Percentiles rank a stretch among this genome's conserved stretches.
These are phyloP conservation scores for Atherix ibis DNA, from an alignment of 2,888 invertebrate genomes.

Conservation along the genomic window DNA sequence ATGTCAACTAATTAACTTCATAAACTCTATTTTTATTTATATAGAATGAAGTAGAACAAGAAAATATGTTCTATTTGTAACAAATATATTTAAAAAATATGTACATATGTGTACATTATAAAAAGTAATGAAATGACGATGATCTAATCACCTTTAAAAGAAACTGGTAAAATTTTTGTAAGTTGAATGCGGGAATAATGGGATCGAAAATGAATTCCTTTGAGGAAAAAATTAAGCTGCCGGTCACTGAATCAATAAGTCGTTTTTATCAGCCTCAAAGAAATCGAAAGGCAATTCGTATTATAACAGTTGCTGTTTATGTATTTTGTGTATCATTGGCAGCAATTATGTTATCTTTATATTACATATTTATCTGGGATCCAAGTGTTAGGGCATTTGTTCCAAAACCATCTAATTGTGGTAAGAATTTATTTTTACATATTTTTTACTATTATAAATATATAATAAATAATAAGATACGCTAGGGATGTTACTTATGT, in stretches of 20 bases:
- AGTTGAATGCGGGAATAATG: too few species aligned
- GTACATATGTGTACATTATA: too few species aligned
- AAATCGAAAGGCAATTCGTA: slow-evolving; percentile 74
- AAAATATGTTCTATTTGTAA: too few species aligned
- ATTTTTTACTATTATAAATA: neutral
- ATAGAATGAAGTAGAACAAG: too few species aligned
- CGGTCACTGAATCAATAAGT: slow-evolving; percentile 32
- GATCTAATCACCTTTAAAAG: too few species aligned
- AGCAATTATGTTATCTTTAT: slow-evolving; percentile 82
- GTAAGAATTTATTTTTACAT: slow-evolving; percentile 18
- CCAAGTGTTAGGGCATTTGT: slow-evolving; percentile 40
- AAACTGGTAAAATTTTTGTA: too few species aligned
- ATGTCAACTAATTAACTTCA: too few species aligned
- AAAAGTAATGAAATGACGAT: too few species aligned
- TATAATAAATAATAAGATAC: neutral
- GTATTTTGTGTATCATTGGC: slow-evolving; percentile 87
- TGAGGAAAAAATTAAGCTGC: slow-evolving; percentile 33
- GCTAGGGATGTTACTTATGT: neutral
- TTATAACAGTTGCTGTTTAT: slow-evolving; percentile 85
- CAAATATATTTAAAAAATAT: too few species aligned
- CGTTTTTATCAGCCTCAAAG: slow-evolving; percentile 54
- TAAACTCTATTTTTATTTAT: too few species aligned
- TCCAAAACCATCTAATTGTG: slow-evolving; percentile 27
- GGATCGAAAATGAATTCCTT: slow-evolving; percentile 30
- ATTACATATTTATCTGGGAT: slow-evolving; percentile 91